A percentile compares a stretch with the other conserved stretches of the same genome.
Conservation (phyloP, 1,140 invertebrate genomes). For the Apis florea region DNA sequence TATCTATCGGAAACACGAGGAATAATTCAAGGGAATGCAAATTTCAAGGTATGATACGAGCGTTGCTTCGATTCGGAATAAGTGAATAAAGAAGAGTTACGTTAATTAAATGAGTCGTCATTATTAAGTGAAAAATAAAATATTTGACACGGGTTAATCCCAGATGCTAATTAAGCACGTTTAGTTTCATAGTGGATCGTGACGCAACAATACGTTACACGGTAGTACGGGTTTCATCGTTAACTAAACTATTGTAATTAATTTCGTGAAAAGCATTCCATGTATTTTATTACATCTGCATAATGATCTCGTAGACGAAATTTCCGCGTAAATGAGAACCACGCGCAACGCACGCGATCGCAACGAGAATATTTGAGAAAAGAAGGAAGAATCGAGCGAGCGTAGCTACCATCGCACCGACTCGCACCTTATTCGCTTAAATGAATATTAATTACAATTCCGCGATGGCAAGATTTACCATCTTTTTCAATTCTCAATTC, state of each 20-base stretch:
- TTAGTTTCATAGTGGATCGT: neutral
- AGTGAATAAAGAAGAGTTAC: neutral
- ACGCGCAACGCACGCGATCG: too few relatives aligned
- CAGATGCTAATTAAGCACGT: slow-evolving; percentile 23
- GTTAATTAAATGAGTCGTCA: slow-evolving; percentile 10
- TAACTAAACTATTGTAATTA: slow-evolving; percentile 13
- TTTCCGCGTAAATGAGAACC: neutral
- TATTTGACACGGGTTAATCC: neutral
- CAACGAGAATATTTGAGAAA: neutral
- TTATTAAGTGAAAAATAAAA: slow-evolving; percentile 6
- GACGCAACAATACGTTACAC: neutral
- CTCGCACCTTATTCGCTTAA: slow-evolving; percentile 6
- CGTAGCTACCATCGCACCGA: neutral
- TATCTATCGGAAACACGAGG: neutral
- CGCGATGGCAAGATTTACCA: neutral
- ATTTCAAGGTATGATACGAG: neutral
- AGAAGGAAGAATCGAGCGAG: neutral
- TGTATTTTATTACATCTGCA: neutral
- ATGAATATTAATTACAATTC: slow-evolving; percentile 28
- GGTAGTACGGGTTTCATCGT: neutral
- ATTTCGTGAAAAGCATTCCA: slow-evolving; percentile 2
- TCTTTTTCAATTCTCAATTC: neutral
- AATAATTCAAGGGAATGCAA: neutral
- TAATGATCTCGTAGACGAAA: neutral
- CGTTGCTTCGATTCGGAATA: too few relatives aligned